Evolutionary conservation across 1,140 invertebrate genomes (phyloP), one percentile per base, ranked within the genome.

Genomic region (Spodoptera litura): DNA sequence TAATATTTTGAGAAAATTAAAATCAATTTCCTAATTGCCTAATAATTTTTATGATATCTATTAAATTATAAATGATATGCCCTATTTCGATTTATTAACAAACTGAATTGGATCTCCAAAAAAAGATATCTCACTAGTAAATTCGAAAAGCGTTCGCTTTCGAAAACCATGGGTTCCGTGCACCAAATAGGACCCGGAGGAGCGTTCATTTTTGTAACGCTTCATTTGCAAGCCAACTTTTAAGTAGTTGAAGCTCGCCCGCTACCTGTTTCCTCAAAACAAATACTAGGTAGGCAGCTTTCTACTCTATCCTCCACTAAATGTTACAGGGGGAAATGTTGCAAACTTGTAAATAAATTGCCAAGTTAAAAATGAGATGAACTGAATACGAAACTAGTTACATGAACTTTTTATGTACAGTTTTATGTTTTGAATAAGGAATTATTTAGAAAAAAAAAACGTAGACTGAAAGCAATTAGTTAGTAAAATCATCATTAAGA

Each of bases 151-250:
- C 25, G 56, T 77, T 73, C 51, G 66, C 72, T 66, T 77, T 73
- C 75, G 62, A 78, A 71, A 80, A 80, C 66, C 55, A 64, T 13
- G 31, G 27, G 27, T n/a, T 52, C 58, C 58, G 61, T 58, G 58
- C 38, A 53, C 62, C 73, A 58, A 66, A 66, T 78, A 78, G 64
- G 75, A 68, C 78, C 83, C 81, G 58, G 52, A 76, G 80, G 74
- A 79, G 78, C 81, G 83, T 86, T 88, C 86, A 87, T 89, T 89
- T 88, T 88, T 87, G 87, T 90, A 87, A 89, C 85, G 87, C 84
- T 90, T 89, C 89, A 89, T 90, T 90, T 90, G 85, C 88, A 86
- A 86, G 84, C 77, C 77, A 89, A 90, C 78, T 89, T 86, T 88
- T 86, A 88, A 89, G 83, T 87, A 88, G 87, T 90, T 89, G 75